A percentile compares a stretch with the other conserved stretches of the same genome.
Conservation (phyloP, 2,113 vertebrate genomes). For the Dasyprocta punctata region DNA sequence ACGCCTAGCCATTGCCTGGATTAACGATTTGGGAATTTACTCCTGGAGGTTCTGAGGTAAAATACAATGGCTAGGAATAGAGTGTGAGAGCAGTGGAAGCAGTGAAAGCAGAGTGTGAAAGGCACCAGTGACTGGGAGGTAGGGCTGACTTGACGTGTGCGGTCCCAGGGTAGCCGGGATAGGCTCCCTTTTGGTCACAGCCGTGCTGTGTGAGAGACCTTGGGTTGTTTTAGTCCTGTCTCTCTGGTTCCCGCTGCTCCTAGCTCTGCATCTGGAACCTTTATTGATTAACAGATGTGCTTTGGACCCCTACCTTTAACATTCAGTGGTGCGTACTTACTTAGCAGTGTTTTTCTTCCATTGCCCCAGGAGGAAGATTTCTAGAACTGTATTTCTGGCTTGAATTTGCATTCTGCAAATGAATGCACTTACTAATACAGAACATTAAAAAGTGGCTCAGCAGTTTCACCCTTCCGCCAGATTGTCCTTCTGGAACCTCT, state of each 20-base stretch:
- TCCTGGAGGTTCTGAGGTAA: neutral
- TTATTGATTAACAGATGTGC: neutral
- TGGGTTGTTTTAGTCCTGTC: neutral
- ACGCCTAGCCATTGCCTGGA: neutral
- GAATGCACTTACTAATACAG: neutral
- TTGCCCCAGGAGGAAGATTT: neutral
- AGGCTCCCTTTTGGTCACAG: neutral
- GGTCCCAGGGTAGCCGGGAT: neutral
- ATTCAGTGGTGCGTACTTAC: neutral
- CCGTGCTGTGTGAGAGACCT: neutral
- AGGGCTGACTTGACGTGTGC: neutral
- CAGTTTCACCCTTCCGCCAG: neutral
- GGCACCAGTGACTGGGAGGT: neutral
- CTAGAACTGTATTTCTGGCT: neutral
- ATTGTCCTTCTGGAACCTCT: neutral
- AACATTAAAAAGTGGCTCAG: neutral
- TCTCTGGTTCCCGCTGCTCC: neutral
- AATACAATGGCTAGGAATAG: neutral
- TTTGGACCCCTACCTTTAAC: neutral
- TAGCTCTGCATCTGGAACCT: neutral
- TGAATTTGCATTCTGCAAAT: neutral
- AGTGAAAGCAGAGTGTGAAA: neutral
- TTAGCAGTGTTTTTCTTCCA: neutral
- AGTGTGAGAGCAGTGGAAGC: neutral
- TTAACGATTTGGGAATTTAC: constrained; percentile 31